A percentile compares a stretch with the other conserved stretches of the same genome.
Evolutionary conservation across 2,113 vertebrate species (phyloP).

Genomic region (Myrmecophaga tridactyla): DNA sequence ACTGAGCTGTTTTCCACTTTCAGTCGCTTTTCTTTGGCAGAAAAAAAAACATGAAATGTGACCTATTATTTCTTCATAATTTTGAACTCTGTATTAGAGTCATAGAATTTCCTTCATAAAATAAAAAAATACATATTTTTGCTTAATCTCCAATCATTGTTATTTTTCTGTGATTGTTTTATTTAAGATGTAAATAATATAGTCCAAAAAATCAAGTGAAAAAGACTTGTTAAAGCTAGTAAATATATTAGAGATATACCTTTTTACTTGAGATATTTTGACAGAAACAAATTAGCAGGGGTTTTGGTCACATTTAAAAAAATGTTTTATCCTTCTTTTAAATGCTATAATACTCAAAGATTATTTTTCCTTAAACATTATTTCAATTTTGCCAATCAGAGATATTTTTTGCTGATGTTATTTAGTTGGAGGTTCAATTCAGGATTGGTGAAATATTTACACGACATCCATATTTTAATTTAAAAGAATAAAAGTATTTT

Average conservation of each 20-base stretch:
- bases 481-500: no score
- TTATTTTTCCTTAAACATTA: background rate
- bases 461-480: background rate
- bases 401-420: background rate
- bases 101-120: background rate
- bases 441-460: background rate
- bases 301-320: background rate
- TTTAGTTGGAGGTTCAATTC: background rate
- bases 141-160: background rate
- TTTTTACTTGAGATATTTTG: background rate
- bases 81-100: background rate
- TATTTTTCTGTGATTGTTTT: background rate
- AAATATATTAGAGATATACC: background rate
- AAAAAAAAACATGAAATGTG: background rate
- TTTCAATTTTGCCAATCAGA: background rate
- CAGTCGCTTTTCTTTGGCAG: background rate
- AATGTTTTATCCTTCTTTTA: background rate
- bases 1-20: accelerated
- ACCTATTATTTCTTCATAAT: background rate
- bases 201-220: background rate
- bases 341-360: background rate
- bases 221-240: background rate
- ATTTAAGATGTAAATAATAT: background rate
- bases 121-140: background rate
- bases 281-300: conserved; percentile 8